Evolutionary conservation across 2,888 invertebrate genomes (phyloP), one percentile per base, ranked within the genome.

Genomic region (Cerceris ruficornis): DNA sequence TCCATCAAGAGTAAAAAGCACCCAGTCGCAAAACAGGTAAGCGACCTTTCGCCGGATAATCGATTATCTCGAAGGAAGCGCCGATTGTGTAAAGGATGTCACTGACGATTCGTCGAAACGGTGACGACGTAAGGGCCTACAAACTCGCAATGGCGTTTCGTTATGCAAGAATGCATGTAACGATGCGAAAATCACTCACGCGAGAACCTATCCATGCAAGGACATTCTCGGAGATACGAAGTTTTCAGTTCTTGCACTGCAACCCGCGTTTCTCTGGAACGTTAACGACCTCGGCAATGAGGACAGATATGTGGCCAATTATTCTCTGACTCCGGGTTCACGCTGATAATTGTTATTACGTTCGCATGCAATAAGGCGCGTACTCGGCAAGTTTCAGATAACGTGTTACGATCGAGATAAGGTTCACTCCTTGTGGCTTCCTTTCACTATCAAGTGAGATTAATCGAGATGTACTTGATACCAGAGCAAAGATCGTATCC

Each of bases 161-260:
- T 85, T 84, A 82, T 75, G 84, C 82, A 83, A 82, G 72, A 75
- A 43, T 8, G 46, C 5, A 46, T 13, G 78, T 66, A 77, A 68
- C 76, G 78, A 86, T 84, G 86, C 83, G 85, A 86, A 86, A 87
- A 71, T 83, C 74, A 85, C 76, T 77, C 81, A 71, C 84, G 84
- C 84, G 84, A 84, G 80, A 28, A 67, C 75, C 74, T 73, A 76
- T 83, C 85, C 66, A 75, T 62, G 75, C 85, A 85, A 85, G 85
- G 85, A 85, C 85, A 81, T 69, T 64, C 82, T 65, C 73, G 58
- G 72, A 74, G 72, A 69, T 28, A 28, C 59, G 13, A 76, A 75
- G 62, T 75, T 84, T 82, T 84, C 77, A 81, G 73, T 66, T 73
- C 69, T 60, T 66, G 58, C 75, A 65, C 13, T 49, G 75, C 80